Evolutionary conservation across 35 echinoderm and acorn worm genomes (phyloP), one percentile per base, ranked within the genome.

Genomic region (Apostichopus japonicus): DNA sequence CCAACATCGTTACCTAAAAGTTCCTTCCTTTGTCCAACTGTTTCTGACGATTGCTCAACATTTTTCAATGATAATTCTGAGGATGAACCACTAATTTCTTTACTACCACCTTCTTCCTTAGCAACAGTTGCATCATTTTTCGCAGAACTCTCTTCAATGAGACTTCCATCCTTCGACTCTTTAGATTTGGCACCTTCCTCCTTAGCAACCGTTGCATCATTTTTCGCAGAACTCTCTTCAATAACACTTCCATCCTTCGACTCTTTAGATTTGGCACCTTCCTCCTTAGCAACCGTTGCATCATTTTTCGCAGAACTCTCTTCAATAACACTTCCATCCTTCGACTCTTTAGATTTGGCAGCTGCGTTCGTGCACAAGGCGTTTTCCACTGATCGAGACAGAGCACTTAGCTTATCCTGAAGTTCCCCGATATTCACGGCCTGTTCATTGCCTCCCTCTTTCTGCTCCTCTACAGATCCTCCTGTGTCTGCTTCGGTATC

Each of bases 341-440:
- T 51, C 5, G 1, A 4, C 24, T 83, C 54, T 13, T 19, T 44
- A 44, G 33, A 44, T 52, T 14, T 16, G 24, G 6, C 23, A 24
- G 27, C 54, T 53, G 6, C 23, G 5, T 80, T 44, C 6, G 19
- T 16, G 17, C n/a, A 72, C 8, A 89, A 22, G 27, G 63, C 86
- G 17, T 19, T 89, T 25, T 89, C 86, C 15, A 89, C 86, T 4
- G 27, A 65, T 1, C 24, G 59, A 27, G 86, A 89, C 14, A 89
- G 59, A 19, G 67, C 61, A 6, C 4, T 72, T 72, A 89, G 57
- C 33, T 89, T 89, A 53, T 67, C 86, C 16, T 89, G 6, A 8
- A 89, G 59, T 16, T 89, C 24, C 13, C 0, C 13, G 5, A 89
- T 33, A n/a, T 57, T 63, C 10, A 56, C 17, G 57, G 0, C 55